Percentiles rank a stretch among this genome's conserved stretches.
Conservation (phyloP, 2,888 invertebrate species). For the Euproctis similis region DNA sequence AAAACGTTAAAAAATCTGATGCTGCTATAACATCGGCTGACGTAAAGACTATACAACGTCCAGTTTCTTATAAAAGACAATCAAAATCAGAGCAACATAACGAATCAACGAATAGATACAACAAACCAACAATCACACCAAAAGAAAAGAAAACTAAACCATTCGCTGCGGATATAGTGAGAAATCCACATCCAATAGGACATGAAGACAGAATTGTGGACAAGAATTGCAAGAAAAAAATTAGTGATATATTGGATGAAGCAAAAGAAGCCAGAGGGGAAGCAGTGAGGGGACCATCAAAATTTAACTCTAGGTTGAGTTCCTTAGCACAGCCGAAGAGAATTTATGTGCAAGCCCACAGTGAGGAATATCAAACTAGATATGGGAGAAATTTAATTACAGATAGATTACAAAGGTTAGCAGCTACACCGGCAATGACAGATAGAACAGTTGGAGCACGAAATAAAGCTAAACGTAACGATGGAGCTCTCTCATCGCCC, state of each 20-base stretch:
- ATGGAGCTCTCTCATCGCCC: constrained; percentile 18
- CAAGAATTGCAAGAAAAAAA: constrained; percentile 34
- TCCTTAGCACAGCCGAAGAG: constrained; percentile 60
- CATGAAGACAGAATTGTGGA: constrained; percentile 30
- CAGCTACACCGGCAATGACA: constrained; percentile 15
- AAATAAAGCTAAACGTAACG: constrained; percentile 22
- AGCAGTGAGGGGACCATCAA: constrained; percentile 60
- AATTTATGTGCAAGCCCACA: constrained; percentile 47
- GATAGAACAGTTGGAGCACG: constrained; percentile 11
- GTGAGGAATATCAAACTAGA: constrained; percentile 43
- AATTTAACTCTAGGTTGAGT: constrained; percentile 44
- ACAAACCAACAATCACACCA: constrained; percentile 9
- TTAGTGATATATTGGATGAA: constrained; percentile 54
- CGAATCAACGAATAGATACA: constrained; percentile 20
- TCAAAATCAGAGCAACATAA: constrained; percentile 34
- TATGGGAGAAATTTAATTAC: constrained; percentile 38
- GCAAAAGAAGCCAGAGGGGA: constrained; percentile 62
- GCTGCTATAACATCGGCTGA: constrained; percentile 16
- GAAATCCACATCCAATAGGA: constrained; percentile 18
- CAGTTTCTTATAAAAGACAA: constrained; percentile 26
- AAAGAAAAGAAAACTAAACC: constrained; percentile 22
- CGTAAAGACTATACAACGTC: constrained; percentile 23
- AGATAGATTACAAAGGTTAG: constrained; percentile 37
- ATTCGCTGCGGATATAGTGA: constrained; percentile 8
- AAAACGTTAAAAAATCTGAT: constrained; percentile 33